A percentile compares a stretch with the other conserved stretches of the same genome.
These are phyloP conservation scores for Drosophila lacteicornis DNA, from an alignment of 1,140 invertebrate species.

Conservation along the genomic window DNA sequence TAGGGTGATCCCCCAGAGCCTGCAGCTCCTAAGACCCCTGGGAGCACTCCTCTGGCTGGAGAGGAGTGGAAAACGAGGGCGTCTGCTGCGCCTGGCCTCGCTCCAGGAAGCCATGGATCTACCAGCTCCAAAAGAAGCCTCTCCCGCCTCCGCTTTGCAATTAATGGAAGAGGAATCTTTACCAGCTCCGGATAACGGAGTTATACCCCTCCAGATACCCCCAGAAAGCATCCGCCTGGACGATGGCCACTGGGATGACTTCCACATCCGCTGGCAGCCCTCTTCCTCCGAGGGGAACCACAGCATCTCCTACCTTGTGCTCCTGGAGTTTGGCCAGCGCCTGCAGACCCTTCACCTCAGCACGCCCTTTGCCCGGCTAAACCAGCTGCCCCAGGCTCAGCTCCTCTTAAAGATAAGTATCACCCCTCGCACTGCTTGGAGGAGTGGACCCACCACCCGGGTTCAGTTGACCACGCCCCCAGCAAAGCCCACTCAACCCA, in stretches of 20 bases:
- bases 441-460: conserved; percentile 88
- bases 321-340: conserved; percentile 56
- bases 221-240: conserved; percentile 87
- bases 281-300: conserved; percentile 91
- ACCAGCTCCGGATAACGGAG: conserved; percentile 78
- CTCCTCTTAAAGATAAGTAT: conserved; percentile 89
- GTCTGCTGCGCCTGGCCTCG: conserved; percentile 10
- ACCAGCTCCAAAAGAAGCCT: not conserved
- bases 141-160: conserved; percentile 33
- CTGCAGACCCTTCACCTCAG: conserved; percentile 49
- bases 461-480: conserved; percentile 88
- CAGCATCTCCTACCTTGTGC: conserved; percentile 89
- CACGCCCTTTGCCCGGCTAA: conserved; percentile 64
- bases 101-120: conserved; percentile 12
- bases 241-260: conserved; percentile 89
- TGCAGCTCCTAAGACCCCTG: conserved; percentile 44
- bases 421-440: conserved; percentile 94
- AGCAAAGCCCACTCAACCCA: conserved; percentile 90
- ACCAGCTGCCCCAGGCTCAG: conserved; percentile 88
- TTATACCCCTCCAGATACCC: conserved; percentile 89
- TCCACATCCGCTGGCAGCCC: conserved; percentile 92
- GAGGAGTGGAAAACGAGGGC: conserved; percentile 7
- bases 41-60: conserved; percentile 54
- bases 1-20: conserved; percentile 30
- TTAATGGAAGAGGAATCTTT: conserved; percentile 1